Evolutionary conservation across 2,888 invertebrate genomes (phyloP).

Genomic region (Epistrophe eligans): DNA sequence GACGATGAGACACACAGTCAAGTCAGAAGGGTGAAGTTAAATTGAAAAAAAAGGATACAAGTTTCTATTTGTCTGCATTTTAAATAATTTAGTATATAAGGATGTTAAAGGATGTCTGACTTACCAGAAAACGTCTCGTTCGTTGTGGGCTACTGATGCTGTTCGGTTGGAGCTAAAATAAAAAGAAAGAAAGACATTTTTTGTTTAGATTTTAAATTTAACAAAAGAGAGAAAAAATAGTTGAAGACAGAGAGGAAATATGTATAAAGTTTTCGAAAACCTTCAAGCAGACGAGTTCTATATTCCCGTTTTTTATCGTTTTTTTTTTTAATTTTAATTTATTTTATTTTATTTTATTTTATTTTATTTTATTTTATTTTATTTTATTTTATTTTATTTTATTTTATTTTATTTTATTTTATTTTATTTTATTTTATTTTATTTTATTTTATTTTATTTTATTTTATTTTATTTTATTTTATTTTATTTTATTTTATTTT

Average conservation of each 20-base stretch:
- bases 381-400: too few species aligned
- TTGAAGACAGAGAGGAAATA: neutral
- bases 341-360: too few species aligned
- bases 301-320: neutral
- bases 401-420: too few species aligned
- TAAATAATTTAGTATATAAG: slow-evolving; percentile 65
- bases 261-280: neutral
- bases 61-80: slow-evolving; percentile 47
- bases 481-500: too few species aligned
- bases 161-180: slow-evolving; percentile 56
- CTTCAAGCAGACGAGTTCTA: neutral
- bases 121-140: slow-evolving; percentile 72
- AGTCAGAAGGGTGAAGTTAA: slow-evolving; percentile 42
- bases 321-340: neutral
- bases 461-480: too few species aligned
- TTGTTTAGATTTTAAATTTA: neutral
- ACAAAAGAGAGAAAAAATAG: neutral
- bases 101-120: slow-evolving; percentile 43
- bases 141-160: slow-evolving; percentile 58
- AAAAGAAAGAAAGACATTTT: slow-evolving; percentile 16
- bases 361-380: too few species aligned
- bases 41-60: slow-evolving; percentile 61
- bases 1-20: neutral
- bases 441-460: too few species aligned
- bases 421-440: too few species aligned